Base-by-base conservation (phyloP, 2,797 vertebrate species). In the Syngnathus acus region DNA sequence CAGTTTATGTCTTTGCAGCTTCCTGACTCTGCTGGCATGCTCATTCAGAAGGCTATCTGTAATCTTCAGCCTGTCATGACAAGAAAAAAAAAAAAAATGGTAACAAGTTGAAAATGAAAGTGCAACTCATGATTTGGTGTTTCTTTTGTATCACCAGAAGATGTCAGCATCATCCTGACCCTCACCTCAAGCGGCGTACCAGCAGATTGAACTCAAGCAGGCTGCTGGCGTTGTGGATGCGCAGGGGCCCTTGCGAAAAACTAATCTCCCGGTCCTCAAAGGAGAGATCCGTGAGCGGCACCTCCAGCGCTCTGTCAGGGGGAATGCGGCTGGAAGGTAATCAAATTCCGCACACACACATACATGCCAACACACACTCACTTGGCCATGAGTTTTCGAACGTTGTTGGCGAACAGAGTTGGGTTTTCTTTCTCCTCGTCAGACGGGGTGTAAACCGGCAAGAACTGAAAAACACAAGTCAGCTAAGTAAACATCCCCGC, bases 211-310 rank as follows among this genome's bases (percentile, higher is more conserved):
- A 95, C 78, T 95, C 93, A 40, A 97, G 76, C 38, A 99, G 91
- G 80, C 92, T 91, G 0, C 94, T 93, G 79, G 90, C 86, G 60
- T 91, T 79, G 0, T 91, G 90, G 4, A 97, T 90, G 10, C 87
- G 70, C 72, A 99, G 91, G 3, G 93, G 96, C 43, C 95, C 94
- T 66, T 88, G 87, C 0, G 93, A 92, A 72, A 97, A 87, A 77
- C 90, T 92, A 68, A 99, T 91, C 74, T 95, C 93, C 72, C 94
- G 93, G 79, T 99, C 97, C 65, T 99, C 95, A 48, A 95, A 96
- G 0, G 94, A 94, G 75, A 97, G 92, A 84, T 98, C 94, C 0
- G 90, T 94, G 71, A 96, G 92, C 0, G 95, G 89, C 78, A 95
- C 47, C 17, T 90, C 89, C 87, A 99, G 72, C 0, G 94, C 95